A percentile compares a stretch with the other conserved stretches of the same genome.
These are phyloP conservation scores for Ceratothoa steindachneri DNA, from an alignment of 2,888 invertebrate species.

Conservation along the genomic window DNA sequence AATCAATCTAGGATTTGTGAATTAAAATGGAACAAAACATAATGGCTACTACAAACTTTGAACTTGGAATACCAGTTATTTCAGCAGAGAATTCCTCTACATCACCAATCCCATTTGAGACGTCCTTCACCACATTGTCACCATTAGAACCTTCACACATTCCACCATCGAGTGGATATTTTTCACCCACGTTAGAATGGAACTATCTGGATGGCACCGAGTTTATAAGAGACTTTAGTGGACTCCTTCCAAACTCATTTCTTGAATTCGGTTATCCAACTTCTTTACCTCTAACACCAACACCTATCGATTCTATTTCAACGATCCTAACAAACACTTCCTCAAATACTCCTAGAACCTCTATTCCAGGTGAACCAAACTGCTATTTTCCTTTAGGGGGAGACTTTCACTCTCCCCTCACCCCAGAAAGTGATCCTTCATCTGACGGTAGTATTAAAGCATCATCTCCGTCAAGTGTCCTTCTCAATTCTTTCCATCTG, in stretches of 20 bases:
- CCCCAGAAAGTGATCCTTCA: conserved; percentile 32
- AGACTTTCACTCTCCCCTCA: conserved; percentile 31
- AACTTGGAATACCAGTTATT: background rate
- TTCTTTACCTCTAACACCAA: conserved; percentile 26
- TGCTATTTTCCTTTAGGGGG: background rate
- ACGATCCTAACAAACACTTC: conserved; percentile 9
- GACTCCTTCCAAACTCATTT: conserved; percentile 29
- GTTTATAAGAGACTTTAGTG: conserved; percentile 30
- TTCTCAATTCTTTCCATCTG: background rate
- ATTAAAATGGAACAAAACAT: background rate
- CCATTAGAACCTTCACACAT: conserved; percentile 27
- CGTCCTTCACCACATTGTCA: conserved; percentile 27
- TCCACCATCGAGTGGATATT: conserved; percentile 21
- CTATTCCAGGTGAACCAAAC: background rate
- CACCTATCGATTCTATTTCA: conserved; percentile 20
- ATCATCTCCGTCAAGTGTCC: background rate
- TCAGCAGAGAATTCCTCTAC: conserved; percentile 8
- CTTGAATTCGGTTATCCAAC: conserved; percentile 32
- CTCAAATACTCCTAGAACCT: conserved; percentile 8
- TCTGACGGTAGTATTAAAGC: conserved; percentile 20
- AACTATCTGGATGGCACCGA: conserved; percentile 24
- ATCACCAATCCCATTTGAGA: conserved; percentile 8
- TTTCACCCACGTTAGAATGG: conserved; percentile 28
- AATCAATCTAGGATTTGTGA: no score
- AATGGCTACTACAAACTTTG: background rate